Percentiles rank a stretch among this genome's conserved stretches.
Evolutionary conservation across 2,888 invertebrate species (phyloP).

Genomic region (Spodoptera littoralis): DNA sequence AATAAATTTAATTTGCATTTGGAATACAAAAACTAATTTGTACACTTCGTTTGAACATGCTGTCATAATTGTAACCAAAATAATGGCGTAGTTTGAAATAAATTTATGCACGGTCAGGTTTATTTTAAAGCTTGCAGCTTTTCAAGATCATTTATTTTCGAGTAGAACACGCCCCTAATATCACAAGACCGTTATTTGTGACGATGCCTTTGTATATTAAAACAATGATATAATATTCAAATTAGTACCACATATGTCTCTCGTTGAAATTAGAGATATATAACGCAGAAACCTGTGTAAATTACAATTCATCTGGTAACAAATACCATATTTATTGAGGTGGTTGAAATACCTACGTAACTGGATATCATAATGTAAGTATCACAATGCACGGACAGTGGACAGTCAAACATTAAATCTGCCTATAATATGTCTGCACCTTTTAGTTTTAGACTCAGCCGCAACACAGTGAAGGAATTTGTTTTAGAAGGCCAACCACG

Average conservation of each 20-base stretch:
- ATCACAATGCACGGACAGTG: no score
- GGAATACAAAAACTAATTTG: constrained; percentile 9
- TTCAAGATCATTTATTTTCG: constrained; percentile 19
- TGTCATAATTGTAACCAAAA: constrained; percentile 23
- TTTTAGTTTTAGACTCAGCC: no score
- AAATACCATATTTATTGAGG: no score
- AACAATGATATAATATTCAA: constrained; percentile 45
- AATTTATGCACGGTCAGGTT: constrained; percentile 33
- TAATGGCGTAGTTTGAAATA: constrained; percentile 8
- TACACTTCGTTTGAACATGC: constrained; percentile 16
- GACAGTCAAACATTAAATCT: no score
- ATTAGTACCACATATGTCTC: constrained; percentile 36
- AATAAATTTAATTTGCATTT: neutral
- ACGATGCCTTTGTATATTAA: constrained; percentile 38
- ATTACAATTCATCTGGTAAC: constrained; percentile 28
- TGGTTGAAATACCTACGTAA: neutral
- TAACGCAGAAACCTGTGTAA: constrained; percentile 10
- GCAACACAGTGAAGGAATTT: no score
- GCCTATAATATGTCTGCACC: no score
- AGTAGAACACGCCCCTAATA: constrained; percentile 24
- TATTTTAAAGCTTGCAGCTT: constrained; percentile 31
- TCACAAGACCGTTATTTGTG: constrained; percentile 20
- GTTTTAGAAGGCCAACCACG: no score
- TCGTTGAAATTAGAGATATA: constrained; percentile 26
- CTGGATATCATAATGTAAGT: no score